Conservation (phyloP, 1,140 invertebrate genomes). For the Aphis craccivora region DNA sequence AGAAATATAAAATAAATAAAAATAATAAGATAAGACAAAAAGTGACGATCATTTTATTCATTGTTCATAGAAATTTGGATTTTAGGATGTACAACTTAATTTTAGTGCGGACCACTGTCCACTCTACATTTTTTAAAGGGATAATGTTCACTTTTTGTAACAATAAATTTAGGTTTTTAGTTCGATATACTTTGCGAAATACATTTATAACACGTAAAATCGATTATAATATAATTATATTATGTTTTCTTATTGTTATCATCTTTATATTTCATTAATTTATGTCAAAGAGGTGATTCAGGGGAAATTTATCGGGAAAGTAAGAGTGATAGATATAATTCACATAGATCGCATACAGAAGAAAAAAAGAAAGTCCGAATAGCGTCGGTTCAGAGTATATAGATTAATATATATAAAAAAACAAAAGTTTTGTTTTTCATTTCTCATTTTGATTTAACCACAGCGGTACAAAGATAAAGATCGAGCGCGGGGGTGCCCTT, state of each 20-base stretch:
- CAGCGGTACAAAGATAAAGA: neutral
- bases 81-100: no score
- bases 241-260: neutral
- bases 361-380: neutral
- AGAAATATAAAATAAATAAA: no score
- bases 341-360: neutral
- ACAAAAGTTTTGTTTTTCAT: conserved; percentile 32
- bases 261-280: neutral
- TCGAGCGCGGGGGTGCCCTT: neutral
- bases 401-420: neutral
- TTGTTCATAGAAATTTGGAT: no score
- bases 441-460: conserved; percentile 1
- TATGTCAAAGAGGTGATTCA: neutral
- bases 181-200: neutral
- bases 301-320: neutral
- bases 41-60: no score
- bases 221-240: neutral
- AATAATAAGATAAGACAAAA: no score
- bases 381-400: neutral
- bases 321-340: neutral
- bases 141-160: neutral
- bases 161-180: neutral
- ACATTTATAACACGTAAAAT: neutral
- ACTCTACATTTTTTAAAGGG: no score
- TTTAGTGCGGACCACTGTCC: no score